Evolutionary conservation across 2,888 invertebrate species (phyloP).

Genomic region (Leucoptera coffeella): DNA sequence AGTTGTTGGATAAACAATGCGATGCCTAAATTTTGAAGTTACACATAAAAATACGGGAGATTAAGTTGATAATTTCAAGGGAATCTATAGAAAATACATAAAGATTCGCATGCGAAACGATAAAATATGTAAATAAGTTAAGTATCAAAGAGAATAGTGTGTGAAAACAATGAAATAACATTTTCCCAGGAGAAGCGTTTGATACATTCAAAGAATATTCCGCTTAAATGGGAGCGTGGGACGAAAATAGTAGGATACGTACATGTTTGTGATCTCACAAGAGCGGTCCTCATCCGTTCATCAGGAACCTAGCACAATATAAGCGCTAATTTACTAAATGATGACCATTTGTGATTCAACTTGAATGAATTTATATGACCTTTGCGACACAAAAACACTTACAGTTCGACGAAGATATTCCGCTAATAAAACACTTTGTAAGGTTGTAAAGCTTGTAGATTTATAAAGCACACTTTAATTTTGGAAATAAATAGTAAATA

Average conservation of each 20-base stretch:
- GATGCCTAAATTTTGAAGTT: too few species aligned
- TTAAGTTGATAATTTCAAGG: too few species aligned
- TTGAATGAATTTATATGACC: slow-evolving; percentile 25
- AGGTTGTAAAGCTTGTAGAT: slow-evolving; percentile 12
- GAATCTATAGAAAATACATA: too few species aligned
- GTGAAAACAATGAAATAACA: too few species aligned
- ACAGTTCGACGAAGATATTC: slow-evolving; percentile 14
- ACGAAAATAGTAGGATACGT: slow-evolving; percentile 3
- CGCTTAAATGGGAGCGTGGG: neutral
- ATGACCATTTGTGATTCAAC: slow-evolving; percentile 21
- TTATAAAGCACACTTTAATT: neutral
- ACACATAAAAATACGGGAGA: too few species aligned
- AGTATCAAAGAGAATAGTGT: too few species aligned
- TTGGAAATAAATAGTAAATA: slow-evolving; percentile 12
- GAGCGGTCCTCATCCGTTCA: slow-evolving; percentile 5
- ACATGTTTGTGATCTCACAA: slow-evolving; percentile 2
- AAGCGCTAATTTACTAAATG: slow-evolving; percentile 18
- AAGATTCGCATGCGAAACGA: too few species aligned
- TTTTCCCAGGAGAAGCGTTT: too few species aligned
- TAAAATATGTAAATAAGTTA: too few species aligned
- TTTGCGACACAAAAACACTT: slow-evolving; percentile 23
- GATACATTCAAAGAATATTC: neutral
- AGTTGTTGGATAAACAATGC: too few species aligned
- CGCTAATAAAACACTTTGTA: slow-evolving; percentile 17
- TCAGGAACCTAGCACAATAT: slow-evolving; percentile 16